A percentile compares a stretch with the other conserved stretches of the same genome.
Evolutionary conservation across 2,113 vertebrate species (phyloP).

Genomic region (Cyrtonyx montezumae): DNA sequence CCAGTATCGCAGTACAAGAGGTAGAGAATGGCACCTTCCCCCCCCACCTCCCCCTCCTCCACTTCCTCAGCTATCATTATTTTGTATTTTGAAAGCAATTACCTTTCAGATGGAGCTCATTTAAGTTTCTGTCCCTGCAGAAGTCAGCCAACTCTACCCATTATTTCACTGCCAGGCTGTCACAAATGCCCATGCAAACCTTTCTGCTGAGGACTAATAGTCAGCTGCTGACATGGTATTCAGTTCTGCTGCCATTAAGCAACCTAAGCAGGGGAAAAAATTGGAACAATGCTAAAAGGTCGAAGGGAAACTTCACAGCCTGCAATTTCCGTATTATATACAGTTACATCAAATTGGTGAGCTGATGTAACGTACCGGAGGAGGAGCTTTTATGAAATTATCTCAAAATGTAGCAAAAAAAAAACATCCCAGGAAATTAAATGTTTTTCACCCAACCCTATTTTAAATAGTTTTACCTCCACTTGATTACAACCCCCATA

Average conservation of each 20-base stretch:
- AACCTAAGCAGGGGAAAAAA: not conserved
- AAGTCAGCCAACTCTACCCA: not conserved
- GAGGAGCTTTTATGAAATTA: conserved; percentile 32
- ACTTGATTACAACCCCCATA: not conserved
- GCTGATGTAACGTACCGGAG: conserved; percentile 24
- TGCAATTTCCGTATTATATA: conserved; percentile 55
- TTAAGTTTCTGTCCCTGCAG: not conserved
- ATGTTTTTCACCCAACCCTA: not conserved
- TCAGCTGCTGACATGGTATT: conserved; percentile 33
- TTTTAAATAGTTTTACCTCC: conserved; percentile 47
- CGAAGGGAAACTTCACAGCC: conserved; percentile 19
- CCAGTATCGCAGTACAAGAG: not conserved
- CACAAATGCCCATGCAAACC: conserved; percentile 51
- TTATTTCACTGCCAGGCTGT: conserved; percentile 54
- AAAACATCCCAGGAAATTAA: not conserved
- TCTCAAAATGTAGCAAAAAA: not conserved
- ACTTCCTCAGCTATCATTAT: not conserved
- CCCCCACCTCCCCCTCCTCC: accelerated
- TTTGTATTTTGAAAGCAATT: conserved; percentile 24
- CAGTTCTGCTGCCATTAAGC: conserved; percentile 14
- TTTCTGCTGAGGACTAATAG: conserved; percentile 36
- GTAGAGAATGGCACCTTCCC: not conserved
- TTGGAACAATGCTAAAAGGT: conserved; percentile 37
- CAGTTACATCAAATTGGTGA: conserved; percentile 43
- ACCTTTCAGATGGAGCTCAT: conserved; percentile 9